A percentile compares a stretch with the other conserved stretches of the same genome.
These are phyloP conservation scores for Anoplius nigerrimus DNA, from an alignment of 2,888 invertebrate genomes.

Conservation along the genomic window DNA sequence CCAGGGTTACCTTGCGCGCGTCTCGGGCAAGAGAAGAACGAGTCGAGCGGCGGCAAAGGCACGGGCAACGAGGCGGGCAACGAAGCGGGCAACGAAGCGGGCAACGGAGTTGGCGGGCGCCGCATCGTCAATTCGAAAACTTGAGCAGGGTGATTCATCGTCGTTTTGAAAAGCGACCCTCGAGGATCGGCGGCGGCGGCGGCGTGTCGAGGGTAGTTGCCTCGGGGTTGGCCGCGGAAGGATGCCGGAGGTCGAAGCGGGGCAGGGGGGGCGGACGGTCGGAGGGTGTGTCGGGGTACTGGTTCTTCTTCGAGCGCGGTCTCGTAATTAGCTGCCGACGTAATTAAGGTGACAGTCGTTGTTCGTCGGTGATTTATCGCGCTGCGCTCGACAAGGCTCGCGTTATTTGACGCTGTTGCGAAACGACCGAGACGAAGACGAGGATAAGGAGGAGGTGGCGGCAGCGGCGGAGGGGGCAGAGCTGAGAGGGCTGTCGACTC, in stretches of 20 bases:
- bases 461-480: constrained; percentile 10
- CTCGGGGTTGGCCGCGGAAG: too few relatives aligned
- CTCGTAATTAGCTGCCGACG: constrained; percentile 33
- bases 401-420: too few relatives aligned
- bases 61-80: too few relatives aligned
- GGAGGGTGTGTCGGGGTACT: too few relatives aligned
- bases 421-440: neutral
- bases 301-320: neutral
- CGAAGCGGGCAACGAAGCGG: too few relatives aligned
- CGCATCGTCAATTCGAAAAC: constrained; percentile 11
- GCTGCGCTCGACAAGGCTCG: too few relatives aligned
- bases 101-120: neutral
- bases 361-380: constrained; percentile 33
- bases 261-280: too few relatives aligned
- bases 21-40: neutral
- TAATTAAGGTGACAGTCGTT: constrained; percentile 30
- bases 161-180: constrained; percentile 7
- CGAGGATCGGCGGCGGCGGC: neutral
- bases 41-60: neutral
- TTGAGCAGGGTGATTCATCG: neutral
- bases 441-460: constrained; percentile 9
- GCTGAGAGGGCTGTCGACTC: neutral
- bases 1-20: too few relatives aligned
- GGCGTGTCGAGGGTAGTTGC: neutral
- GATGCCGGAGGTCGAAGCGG: too few relatives aligned